Conservation (phyloP, 2,888 invertebrate species). For the Limnephilus auricula region DNA sequence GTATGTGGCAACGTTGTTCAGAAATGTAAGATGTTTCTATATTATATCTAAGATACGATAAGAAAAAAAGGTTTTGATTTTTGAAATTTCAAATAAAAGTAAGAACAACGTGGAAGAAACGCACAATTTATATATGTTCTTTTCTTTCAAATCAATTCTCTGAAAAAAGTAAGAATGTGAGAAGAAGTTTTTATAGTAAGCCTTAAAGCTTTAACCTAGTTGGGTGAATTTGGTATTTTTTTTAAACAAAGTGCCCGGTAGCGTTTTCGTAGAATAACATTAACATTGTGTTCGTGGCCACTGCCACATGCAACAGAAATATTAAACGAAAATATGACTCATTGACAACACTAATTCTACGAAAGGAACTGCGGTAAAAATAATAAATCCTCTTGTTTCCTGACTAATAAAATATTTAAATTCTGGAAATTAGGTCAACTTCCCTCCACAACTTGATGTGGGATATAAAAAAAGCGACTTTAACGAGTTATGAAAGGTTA, state of each 20-base stretch:
- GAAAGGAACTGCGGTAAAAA: not conserved
- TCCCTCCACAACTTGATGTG: not conserved
- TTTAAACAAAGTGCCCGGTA: not conserved
- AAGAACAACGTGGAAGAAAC: too few relatives aligned
- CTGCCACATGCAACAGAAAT: constrained; percentile 20
- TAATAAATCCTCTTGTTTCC: not conserved
- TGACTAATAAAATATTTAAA: not conserved
- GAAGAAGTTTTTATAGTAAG: not conserved
- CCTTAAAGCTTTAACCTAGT: not conserved
- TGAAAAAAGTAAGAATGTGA: too few relatives aligned
- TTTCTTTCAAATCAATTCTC: too few relatives aligned
- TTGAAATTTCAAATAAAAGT: too few relatives aligned
- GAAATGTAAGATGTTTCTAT: too few relatives aligned
- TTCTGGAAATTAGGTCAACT: not conserved
- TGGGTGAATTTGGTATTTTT: not conserved
- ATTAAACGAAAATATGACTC: constrained; percentile 25
- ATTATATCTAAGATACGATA: too few relatives aligned
- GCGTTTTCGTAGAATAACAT: not conserved
- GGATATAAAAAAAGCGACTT: not conserved
- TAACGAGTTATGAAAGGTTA: not conserved
- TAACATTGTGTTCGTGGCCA: not conserved
- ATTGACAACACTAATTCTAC: constrained; percentile 15
- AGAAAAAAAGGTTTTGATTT: too few relatives aligned
- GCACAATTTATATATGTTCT: too few relatives aligned
- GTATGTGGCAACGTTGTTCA: too few relatives aligned